Evolutionary conservation across 1,140 invertebrate species (phyloP), one percentile per base, ranked within the genome.

Genomic region (Drosophila dunni): DNA sequence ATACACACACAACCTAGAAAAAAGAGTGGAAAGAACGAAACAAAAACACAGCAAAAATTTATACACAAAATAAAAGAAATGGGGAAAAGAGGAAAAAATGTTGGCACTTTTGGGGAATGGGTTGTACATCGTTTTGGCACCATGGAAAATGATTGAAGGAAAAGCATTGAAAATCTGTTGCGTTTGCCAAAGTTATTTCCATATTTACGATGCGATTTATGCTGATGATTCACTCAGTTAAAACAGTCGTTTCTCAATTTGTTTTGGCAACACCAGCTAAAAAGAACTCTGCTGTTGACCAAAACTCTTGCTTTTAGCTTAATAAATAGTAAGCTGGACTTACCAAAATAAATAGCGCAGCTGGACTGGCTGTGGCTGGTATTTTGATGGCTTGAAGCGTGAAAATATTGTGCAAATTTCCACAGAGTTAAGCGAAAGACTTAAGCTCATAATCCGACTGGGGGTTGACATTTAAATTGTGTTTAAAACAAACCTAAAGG

Each of bases 1-100:
- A 17, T 13, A 74, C 20, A 56, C 34, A 71, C 63, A 64, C 24
- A 73, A 60, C n/a, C n/a, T n/a, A n/a, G n/a, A n/a, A n/a, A n/a
- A n/a, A n/a, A n/a, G n/a, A n/a, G n/a, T n/a, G n/a, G n/a, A n/a
- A n/a, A n/a, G n/a, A n/a, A n/a, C n/a, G n/a, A 7, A 40, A n/a
- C 42, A 46, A 33, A 63, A 29, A n/a, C 17, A 20, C 17, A 20
- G 17, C 2, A 20, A 20, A 20, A 20, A 20, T 20, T 1, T 20
- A 15, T 11, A 29, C 8, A 48, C 38, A 33, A 7, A 8, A 42
- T 46, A 24, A 66, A 13, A 42, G 24, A 13, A 33, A 20, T 38
- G 58, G n/a, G 20, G 15, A 9, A 3, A 33, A 20, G 4, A 20
- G 17, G 17, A 20, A 20, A 20, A 20, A 20, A 20, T 2, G 17